Evolutionary conservation across 2,888 invertebrate genomes (phyloP).

Genomic region (Spodoptera picta): DNA sequence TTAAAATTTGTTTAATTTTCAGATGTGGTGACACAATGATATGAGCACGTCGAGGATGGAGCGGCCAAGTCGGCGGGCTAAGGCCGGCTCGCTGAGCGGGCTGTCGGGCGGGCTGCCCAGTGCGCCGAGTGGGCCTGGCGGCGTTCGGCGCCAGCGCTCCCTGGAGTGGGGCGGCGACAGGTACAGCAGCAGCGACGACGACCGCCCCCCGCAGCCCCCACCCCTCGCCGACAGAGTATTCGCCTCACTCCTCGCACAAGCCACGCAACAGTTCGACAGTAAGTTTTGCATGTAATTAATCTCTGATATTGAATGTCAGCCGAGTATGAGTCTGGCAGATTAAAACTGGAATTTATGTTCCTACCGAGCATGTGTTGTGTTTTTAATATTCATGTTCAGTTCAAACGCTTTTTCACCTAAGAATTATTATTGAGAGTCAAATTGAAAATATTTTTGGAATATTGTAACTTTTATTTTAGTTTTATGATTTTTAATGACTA

Average conservation of each 20-base stretch:
- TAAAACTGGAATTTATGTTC: slow-evolving; percentile 45
- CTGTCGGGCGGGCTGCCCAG: slow-evolving; percentile 76
- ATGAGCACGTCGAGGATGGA: slow-evolving; percentile 81
- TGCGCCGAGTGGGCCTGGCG: slow-evolving; percentile 59
- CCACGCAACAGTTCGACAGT: slow-evolving; percentile 87
- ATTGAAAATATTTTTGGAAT: no score
- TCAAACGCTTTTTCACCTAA: slow-evolving; percentile 2
- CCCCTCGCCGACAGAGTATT: slow-evolving; percentile 86
- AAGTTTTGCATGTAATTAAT: slow-evolving; percentile 62
- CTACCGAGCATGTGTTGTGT: slow-evolving; percentile 13
- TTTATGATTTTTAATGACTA: neutral
- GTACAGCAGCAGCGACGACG: slow-evolving; percentile 88
- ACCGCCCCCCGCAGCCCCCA: slow-evolving; percentile 84
- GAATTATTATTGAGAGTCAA: neutral
- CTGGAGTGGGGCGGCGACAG: slow-evolving; percentile 89
- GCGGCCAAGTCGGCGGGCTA: slow-evolving; percentile 81
- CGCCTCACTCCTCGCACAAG: slow-evolving; percentile 87
- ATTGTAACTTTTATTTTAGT: neutral
- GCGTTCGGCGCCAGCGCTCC: slow-evolving; percentile 87
- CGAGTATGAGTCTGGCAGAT: slow-evolving; percentile 25
- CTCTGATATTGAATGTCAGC: slow-evolving; percentile 43
- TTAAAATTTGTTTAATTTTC: slow-evolving; percentile 12
- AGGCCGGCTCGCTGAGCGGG: slow-evolving; percentile 84
- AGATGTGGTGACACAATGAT: slow-evolving; percentile 77
- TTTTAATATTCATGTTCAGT: slow-evolving; percentile 17